Conservation (phyloP, 2,113 vertebrate genomes). For the Grus americana region DNA sequence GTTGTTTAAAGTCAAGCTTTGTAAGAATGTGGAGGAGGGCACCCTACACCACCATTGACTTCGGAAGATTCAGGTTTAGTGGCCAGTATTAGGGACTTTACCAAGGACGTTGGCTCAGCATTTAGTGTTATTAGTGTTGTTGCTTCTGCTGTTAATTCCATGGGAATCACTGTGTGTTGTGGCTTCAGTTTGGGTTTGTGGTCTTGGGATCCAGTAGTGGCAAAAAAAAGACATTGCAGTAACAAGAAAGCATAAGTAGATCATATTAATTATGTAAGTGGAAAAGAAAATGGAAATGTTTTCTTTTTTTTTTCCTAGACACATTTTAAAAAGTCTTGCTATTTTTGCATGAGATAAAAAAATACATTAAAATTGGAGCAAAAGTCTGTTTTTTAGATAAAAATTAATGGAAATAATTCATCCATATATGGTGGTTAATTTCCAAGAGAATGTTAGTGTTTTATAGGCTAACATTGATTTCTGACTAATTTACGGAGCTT, state of each 20-base stretch:
- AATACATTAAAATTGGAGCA: neutral
- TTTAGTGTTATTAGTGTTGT: neutral
- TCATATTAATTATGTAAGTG: neutral
- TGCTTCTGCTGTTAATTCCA: neutral
- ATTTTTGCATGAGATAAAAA: neutral
- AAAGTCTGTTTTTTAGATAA: neutral
- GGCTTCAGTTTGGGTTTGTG: neutral
- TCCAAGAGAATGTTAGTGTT: neutral
- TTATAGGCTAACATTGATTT: neutral
- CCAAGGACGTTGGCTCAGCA: neutral
- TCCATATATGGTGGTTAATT: neutral
- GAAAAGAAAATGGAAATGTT: neutral
- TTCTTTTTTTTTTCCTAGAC: neutral
- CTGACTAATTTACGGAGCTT: neutral
- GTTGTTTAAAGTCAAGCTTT: neutral
- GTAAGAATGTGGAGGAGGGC: neutral
- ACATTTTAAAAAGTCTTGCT: neutral
- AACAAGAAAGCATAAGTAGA: neutral
- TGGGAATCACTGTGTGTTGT: neutral
- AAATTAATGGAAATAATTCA: neutral
- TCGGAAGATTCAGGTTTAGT: neutral
- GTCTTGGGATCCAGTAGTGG: neutral
- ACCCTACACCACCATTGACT: neutral
- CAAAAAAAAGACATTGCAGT: neutral
- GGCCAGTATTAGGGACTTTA: neutral